Evolutionary conservation across 2,797 vertebrate species (phyloP).

Genomic region (Lateolabrax maculatus): DNA sequence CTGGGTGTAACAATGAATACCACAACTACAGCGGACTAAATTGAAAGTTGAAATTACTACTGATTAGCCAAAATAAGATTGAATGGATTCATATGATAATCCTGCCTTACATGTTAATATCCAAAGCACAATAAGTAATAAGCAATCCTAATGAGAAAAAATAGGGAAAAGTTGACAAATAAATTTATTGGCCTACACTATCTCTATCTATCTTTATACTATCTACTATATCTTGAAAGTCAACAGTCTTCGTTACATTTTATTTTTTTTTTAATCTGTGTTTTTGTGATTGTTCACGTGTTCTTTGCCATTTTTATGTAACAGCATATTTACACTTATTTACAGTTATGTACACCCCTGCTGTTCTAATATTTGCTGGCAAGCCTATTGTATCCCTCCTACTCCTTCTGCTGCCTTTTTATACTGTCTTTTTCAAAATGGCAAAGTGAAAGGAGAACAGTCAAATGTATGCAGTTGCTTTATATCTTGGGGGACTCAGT

Average conservation of each 20-base stretch:
- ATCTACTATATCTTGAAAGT: background rate
- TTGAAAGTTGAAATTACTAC: background rate
- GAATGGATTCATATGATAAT: conserved; percentile 10
- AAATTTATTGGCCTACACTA: background rate
- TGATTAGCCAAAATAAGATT: conserved; percentile 12
- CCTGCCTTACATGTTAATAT: background rate
- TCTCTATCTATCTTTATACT: no score
- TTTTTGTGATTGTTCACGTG: background rate
- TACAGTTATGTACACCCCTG: conserved; percentile 5
- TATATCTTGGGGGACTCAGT: background rate
- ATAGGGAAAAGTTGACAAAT: background rate
- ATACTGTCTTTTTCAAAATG: background rate
- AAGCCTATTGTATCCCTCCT: background rate
- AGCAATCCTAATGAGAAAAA: background rate
- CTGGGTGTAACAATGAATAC: background rate
- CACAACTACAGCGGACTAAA: background rate
- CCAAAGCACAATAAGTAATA: background rate
- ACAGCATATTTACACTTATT: conserved; percentile 11
- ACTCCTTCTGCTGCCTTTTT: background rate
- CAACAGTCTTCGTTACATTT: background rate
- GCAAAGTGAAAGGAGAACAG: background rate
- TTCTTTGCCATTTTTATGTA: conserved; percentile 17
- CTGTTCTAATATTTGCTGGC: conserved; percentile 16
- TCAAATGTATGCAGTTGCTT: background rate
- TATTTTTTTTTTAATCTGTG: background rate